Evolutionary conservation across 2,888 invertebrate species (phyloP).

Genomic region (Holacanthella duospinosa): DNA sequence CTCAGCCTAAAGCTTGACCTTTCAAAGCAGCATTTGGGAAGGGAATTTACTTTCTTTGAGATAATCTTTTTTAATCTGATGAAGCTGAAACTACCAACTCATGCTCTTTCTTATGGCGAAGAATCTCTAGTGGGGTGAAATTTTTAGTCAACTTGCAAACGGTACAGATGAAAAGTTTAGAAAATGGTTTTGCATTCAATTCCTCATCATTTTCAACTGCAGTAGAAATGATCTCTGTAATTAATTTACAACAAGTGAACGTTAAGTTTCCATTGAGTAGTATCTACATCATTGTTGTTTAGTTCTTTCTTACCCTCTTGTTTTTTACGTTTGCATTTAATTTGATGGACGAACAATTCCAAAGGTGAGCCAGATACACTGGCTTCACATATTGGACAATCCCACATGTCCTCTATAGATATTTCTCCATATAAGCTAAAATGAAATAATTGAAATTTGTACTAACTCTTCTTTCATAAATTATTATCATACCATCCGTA

Average conservation of each 20-base stretch:
- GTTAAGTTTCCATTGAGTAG: too few species aligned
- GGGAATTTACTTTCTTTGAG: too few species aligned
- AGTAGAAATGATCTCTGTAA: too few species aligned
- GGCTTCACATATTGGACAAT: constrained; percentile 59
- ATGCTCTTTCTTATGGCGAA: constrained; percentile 65
- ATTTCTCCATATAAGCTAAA: constrained; percentile 43
- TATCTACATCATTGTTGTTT: too few species aligned
- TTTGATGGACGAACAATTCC: constrained; percentile 63
- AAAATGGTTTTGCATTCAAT: constrained; percentile 45
- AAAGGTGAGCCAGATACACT: constrained; percentile 55
- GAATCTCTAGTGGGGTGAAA: constrained; percentile 69
- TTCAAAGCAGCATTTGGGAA: too few species aligned
- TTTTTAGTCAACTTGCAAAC: constrained; percentile 57
- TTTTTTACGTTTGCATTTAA: constrained; percentile 44
- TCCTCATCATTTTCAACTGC: too few species aligned
- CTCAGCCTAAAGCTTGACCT: too few species aligned
- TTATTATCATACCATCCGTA: constrained; percentile 68
- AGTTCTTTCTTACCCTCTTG: too few species aligned
- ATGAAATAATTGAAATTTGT: background rate
- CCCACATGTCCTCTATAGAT: constrained; percentile 51
- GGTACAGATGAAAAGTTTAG: constrained; percentile 58
- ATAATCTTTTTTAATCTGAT: too few species aligned
- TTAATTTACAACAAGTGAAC: too few species aligned
- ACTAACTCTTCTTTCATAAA: too few species aligned
- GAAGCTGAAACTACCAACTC: too few species aligned